Conservation (phyloP, 2,797 vertebrate species). For the Sphaeramia orbicularis region DNA sequence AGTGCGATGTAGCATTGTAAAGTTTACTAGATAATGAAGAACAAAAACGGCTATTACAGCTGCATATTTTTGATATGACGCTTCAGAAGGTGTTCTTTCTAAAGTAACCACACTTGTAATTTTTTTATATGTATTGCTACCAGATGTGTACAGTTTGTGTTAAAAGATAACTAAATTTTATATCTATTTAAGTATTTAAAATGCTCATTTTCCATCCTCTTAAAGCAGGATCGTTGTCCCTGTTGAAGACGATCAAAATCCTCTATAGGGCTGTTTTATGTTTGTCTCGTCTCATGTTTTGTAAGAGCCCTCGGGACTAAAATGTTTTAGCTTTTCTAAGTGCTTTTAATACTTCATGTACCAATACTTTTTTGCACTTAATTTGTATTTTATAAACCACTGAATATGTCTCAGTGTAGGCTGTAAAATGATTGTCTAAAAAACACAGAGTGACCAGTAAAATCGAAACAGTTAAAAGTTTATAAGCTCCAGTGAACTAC, state of each 20-base stretch:
- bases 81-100: conserved; percentile 87
- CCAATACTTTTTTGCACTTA: conserved; percentile 60
- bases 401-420: conserved; percentile 19
- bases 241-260: conserved; percentile 53
- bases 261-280: conserved; percentile 54
- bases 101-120: conserved; percentile 90
- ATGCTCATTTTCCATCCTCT: conserved; percentile 69
- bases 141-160: conserved; percentile 88
- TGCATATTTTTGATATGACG: conserved; percentile 94
- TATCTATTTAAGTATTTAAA: conserved; percentile 90
- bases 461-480: not conserved
- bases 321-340: conserved; percentile 59
- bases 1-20: conserved; percentile 91
- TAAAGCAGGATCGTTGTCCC: conserved; percentile 55
- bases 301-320: conserved; percentile 35
- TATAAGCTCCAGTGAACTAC: too few species aligned
- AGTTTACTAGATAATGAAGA: conserved; percentile 87
- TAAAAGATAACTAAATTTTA: conserved; percentile 80
- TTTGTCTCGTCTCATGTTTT: conserved; percentile 14
- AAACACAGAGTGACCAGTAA: not conserved
- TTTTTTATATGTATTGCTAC: conserved; percentile 88
- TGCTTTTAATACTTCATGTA: conserved; percentile 64
- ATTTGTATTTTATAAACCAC: conserved; percentile 37
- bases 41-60: conserved; percentile 91
- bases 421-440: conserved; percentile 19